phyloP scores from a whole-genome alignment of 2,797 vertebrate species.

The Squalus acanthias region DNA sequence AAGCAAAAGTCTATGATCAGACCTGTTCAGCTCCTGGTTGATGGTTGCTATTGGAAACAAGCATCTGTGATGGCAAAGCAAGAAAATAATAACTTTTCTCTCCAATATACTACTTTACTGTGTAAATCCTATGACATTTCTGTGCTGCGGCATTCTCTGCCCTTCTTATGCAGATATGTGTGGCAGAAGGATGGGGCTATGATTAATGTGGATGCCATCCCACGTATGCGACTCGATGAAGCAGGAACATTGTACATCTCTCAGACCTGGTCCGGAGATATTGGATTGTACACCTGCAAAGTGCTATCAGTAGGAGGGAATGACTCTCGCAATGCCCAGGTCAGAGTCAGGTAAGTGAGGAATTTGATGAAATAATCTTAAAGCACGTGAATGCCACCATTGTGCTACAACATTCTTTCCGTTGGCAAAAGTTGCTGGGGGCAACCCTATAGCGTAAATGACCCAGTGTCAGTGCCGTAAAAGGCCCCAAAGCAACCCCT shows the following conservation, averaged over 20 bases:
- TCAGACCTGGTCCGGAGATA: slow-evolving; percentile 95
- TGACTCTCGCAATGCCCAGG: slow-evolving; percentile 81
- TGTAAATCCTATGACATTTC: background rate
- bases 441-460: background rate
- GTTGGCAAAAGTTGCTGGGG: background rate
- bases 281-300: slow-evolving; percentile 87
- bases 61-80: background rate
- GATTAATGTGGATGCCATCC: slow-evolving; percentile 64
- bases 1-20: background rate
- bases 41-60: background rate
- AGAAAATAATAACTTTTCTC: background rate
- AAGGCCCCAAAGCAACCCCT: background rate
- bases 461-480: background rate
- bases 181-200: slow-evolving; percentile 83
- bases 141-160: background rate
- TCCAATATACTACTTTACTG: background rate
- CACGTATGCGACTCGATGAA: slow-evolving; percentile 71
- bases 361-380: background rate
- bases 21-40: background rate
- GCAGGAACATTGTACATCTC: slow-evolving; percentile 85
- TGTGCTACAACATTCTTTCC: background rate
- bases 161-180: slow-evolving; percentile 60
- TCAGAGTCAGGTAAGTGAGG: slow-evolving; percentile 80
- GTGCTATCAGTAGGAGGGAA: slow-evolving; percentile 86
- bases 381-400: background rate